A percentile compares a stretch with the other conserved stretches of the same genome.
These are phyloP conservation scores for Mermis nigrescens DNA, from an alignment of 2,888 invertebrate genomes.

Conservation along the genomic window DNA sequence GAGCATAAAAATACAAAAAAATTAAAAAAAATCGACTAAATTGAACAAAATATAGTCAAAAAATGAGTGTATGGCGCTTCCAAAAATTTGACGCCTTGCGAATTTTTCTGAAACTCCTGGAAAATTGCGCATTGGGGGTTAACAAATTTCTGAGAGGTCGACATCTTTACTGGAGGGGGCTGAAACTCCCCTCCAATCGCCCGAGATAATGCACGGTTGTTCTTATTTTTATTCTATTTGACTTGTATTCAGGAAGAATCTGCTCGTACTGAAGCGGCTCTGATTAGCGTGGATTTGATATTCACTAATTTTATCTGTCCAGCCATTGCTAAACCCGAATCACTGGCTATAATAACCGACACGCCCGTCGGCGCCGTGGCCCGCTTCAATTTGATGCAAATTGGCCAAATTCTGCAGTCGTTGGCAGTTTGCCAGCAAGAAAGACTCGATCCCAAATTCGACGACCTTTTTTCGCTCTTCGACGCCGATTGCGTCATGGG, in stretches of 20 bases:
- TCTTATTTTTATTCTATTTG: too few relatives aligned
- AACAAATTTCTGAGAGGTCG: conserved; percentile 43
- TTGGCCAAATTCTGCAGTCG: conserved; percentile 79
- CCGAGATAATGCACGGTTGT: too few relatives aligned
- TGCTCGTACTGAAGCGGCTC: conserved; percentile 5
- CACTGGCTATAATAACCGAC: conserved; percentile 69
- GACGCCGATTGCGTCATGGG: conserved; percentile 44
- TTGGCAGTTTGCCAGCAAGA: conserved; percentile 66
- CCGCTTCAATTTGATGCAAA: conserved; percentile 53
- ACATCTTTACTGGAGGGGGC: too few relatives aligned
- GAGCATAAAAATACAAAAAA: too few relatives aligned
- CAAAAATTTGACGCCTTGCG: too few relatives aligned
- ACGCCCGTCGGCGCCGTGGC: conserved; percentile 74
- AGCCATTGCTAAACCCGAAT: conserved; percentile 84
- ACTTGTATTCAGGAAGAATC: neutral
- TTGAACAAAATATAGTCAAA: too few relatives aligned
- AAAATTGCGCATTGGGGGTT: too few relatives aligned
- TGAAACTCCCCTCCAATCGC: too few relatives aligned
- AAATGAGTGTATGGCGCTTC: too few relatives aligned
- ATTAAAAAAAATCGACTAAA: too few relatives aligned
- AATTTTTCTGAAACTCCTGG: too few relatives aligned
- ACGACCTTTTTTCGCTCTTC: conserved; percentile 58
- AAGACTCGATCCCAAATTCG: conserved; percentile 50
- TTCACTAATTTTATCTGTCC: conserved; percentile 85
- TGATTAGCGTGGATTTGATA: conserved; percentile 70